phyloP scores from a whole-genome alignment of 2,113 vertebrate species.

The Platanista minor region DNA sequence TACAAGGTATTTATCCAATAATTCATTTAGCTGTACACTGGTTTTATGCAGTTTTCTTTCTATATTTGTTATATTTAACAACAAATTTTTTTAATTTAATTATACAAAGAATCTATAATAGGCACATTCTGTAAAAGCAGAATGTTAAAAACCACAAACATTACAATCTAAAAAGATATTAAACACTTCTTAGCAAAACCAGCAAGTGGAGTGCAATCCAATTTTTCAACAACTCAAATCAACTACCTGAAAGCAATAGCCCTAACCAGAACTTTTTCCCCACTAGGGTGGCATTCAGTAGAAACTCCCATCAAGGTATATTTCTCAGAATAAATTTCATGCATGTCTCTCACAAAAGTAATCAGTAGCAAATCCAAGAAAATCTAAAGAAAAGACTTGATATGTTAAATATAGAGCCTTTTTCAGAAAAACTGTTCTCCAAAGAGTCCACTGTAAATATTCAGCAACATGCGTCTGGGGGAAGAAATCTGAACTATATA shows the following conservation, averaged over 20 bases:
- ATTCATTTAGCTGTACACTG: not conserved
- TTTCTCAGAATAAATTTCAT: conserved; percentile 24
- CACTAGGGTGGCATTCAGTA: not conserved
- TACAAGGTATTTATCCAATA: not conserved
- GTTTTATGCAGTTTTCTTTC: conserved; percentile 7
- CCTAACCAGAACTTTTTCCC: not conserved
- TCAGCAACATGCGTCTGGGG: not conserved
- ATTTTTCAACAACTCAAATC: not conserved
- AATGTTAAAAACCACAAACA: not conserved
- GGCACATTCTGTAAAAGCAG: not conserved
- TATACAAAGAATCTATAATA: not conserved
- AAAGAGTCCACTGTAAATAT: not conserved
- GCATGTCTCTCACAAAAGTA: conserved; percentile 8
- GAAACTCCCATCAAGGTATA: not conserved
- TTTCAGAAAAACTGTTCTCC: not conserved
- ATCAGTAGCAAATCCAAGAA: conserved; percentile 24
- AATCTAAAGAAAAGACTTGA: not conserved
- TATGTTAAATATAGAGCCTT: not conserved
- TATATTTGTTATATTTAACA: not conserved
- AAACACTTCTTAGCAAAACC: not conserved
- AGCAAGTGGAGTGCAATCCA: not conserved
- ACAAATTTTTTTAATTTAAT: not conserved
- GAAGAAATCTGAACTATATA: not conserved
- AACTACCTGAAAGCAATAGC: not conserved
- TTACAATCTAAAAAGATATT: conserved; percentile 11